phyloP scores from a whole-genome alignment of 37 sponge, comb jelly and placozoan species.

The Cladorhizidae sp. region DNA sequence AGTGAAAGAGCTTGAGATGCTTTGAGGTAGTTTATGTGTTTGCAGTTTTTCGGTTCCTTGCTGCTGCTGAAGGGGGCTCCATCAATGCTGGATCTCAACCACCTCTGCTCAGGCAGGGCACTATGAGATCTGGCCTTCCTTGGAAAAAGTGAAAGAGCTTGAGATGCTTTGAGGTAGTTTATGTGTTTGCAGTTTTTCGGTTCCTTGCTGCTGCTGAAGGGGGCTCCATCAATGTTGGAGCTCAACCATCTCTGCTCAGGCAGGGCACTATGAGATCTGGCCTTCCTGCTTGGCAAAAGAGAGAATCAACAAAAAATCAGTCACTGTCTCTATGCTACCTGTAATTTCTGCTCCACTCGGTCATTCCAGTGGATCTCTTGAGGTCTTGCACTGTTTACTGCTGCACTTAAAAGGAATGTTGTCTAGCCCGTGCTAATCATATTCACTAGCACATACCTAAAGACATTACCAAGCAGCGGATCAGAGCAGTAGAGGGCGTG shows the following conservation, averaged over 20 bases:
- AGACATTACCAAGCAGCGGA: too few relatives aligned
- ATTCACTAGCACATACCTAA: too few relatives aligned
- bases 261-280: conserved; percentile 1
- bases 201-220: too few relatives aligned
- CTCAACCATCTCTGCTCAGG: not conserved
- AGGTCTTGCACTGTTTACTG: too few relatives aligned
- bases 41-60: not conserved
- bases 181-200: not conserved
- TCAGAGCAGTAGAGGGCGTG: too few relatives aligned
- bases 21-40: not conserved
- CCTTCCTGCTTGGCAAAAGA: not conserved
- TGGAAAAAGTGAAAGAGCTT: not conserved
- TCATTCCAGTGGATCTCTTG: too few relatives aligned
- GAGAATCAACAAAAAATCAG: too few relatives aligned
- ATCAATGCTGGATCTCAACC: conserved; percentile 1
- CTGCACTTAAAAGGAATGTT: too few relatives aligned
- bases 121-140: not conserved
- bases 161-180: not conserved
- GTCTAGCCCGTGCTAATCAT: too few relatives aligned
- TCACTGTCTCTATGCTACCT: too few relatives aligned
- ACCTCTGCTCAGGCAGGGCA: not conserved
- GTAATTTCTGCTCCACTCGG: too few relatives aligned
- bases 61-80: too few relatives aligned
- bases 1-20: not conserved
- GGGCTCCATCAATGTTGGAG: not conserved